These are phyloP conservation scores for Philereme transversata DNA, from an alignment of 2,888 invertebrate genomes.

Conservation along the genomic window DNA sequence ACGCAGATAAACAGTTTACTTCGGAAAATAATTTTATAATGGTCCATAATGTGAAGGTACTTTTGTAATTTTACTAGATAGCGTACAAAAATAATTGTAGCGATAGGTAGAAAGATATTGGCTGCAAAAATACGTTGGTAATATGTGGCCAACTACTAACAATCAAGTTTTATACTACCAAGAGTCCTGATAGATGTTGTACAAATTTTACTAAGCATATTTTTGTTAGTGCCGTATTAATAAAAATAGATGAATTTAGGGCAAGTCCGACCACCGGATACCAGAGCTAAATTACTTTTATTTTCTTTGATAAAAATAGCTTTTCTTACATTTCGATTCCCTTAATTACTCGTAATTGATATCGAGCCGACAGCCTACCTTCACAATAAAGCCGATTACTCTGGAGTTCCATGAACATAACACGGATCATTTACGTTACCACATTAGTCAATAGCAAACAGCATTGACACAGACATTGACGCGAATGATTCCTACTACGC, in stretches of 20 bases:
- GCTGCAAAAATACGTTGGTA: slow-evolving; percentile 39
- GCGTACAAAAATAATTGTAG: slow-evolving; percentile 51
- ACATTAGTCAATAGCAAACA: background rate
- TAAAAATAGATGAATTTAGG: slow-evolving; percentile 34
- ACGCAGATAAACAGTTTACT: slow-evolving; percentile 28
- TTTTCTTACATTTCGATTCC: slow-evolving; percentile 67
- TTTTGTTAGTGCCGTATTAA: slow-evolving; percentile 14
- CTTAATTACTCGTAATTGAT: slow-evolving; percentile 74
- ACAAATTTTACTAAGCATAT: slow-evolving; percentile 20
- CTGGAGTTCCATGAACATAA: slow-evolving; percentile 13
- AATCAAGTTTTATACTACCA: background rate
- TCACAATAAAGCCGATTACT: slow-evolving; percentile 42
- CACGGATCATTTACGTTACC: background rate
- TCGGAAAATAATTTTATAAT: slow-evolving; percentile 45
- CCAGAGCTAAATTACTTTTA: slow-evolving; percentile 68
- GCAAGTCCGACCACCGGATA: slow-evolving; percentile 73
- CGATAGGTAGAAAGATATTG: slow-evolving; percentile 39
- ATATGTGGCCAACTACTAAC: slow-evolving; percentile 1
- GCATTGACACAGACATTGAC: background rate
- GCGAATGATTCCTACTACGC: background rate
- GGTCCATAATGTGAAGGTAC: slow-evolving; percentile 42
- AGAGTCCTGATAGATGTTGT: background rate
- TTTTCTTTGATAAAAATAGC: slow-evolving; percentile 80
- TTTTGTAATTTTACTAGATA: slow-evolving; percentile 38
- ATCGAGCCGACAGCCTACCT: slow-evolving; percentile 67